These are phyloP conservation scores for Gymnogyps californianus DNA, from an alignment of 2,113 vertebrate genomes.

Conservation along the genomic window DNA sequence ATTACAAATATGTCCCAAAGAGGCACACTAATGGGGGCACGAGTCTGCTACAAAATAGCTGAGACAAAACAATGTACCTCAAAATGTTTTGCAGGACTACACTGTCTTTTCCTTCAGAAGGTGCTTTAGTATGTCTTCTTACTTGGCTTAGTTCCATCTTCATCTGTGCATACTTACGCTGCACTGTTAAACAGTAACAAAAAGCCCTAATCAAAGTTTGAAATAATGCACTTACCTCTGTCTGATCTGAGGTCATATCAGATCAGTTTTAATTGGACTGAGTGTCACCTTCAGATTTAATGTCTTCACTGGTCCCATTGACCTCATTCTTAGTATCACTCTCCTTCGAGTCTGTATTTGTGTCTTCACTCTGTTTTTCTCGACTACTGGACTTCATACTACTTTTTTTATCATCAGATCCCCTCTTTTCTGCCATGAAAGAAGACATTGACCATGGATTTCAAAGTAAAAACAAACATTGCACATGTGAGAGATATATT, in stretches of 20 bases:
- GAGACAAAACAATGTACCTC: slow-evolving; percentile 98
- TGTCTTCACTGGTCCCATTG: slow-evolving; percentile 96
- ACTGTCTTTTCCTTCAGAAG: slow-evolving; percentile 99
- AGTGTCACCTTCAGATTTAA: slow-evolving; percentile 99
- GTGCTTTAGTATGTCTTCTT: slow-evolving; percentile 94
- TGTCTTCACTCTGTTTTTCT: slow-evolving; percentile 84
- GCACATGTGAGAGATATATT: slow-evolving; percentile 44
- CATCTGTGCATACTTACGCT: slow-evolving; percentile 99
- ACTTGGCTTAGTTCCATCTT: slow-evolving; percentile 97
- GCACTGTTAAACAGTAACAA: slow-evolving; percentile 98
- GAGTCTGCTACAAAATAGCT: slow-evolving; percentile 87
- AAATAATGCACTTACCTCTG: slow-evolving; percentile 98
- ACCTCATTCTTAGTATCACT: slow-evolving; percentile 88
- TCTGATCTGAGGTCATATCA: slow-evolving; percentile 99
- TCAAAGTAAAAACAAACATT: slow-evolving; percentile 73
- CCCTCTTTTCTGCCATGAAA: slow-evolving; percentile 89
- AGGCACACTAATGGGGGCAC: slow-evolving; percentile 80
- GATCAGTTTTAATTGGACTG: slow-evolving; percentile 99
- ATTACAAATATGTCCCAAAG: slow-evolving; percentile 80
- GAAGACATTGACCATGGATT: slow-evolving; percentile 79
- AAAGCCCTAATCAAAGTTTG: slow-evolving; percentile 88
- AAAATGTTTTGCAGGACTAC: slow-evolving; percentile 98
- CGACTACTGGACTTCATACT: slow-evolving; percentile 89
- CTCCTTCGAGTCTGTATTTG: slow-evolving; percentile 89
- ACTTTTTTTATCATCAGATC: slow-evolving; percentile 92